Conservation (phyloP, 1,140 invertebrate genomes). For the Melipona quadrifasciata region DNA sequence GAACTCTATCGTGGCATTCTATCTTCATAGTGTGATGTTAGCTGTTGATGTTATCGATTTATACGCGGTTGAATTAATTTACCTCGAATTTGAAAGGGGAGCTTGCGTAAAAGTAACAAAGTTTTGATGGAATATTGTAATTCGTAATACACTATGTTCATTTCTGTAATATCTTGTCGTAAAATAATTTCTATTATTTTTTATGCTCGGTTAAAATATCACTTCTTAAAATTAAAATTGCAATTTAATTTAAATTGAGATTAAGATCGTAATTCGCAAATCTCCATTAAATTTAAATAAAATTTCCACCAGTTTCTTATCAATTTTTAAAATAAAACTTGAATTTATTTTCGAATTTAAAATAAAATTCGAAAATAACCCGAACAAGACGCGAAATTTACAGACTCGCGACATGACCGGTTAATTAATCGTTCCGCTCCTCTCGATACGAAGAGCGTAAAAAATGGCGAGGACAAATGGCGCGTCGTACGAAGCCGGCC, state of each 20-base stretch:
- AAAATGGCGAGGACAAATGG: conserved; percentile 43
- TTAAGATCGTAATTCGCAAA: too few relatives aligned
- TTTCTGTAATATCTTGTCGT: too few relatives aligned
- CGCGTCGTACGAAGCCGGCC: conserved; percentile 59
- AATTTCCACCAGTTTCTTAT: too few relatives aligned
- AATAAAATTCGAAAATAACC: background rate
- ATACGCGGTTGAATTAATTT: background rate
- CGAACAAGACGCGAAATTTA: background rate
- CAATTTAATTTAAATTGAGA: too few relatives aligned
- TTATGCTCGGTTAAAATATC: too few relatives aligned
- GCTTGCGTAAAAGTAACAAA: background rate
- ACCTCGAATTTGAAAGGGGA: background rate
- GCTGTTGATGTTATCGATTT: background rate
- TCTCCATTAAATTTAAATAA: too few relatives aligned
- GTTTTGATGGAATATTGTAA: background rate
- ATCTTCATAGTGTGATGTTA: background rate
- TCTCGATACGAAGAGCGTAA: conserved; percentile 28
- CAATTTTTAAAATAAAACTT: background rate
- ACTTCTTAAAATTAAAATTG: too few relatives aligned
- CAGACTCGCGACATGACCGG: background rate
- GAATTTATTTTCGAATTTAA: too few relatives aligned
- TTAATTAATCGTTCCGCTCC: background rate
- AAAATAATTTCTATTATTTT: too few relatives aligned
- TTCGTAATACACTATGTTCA: background rate
- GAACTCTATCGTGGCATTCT: background rate